Percentiles rank a stretch among this genome's conserved stretches.
These are phyloP conservation scores for Nibea coibor DNA, from an alignment of 2,113 vertebrate genomes.

Conservation along the genomic window DNA sequence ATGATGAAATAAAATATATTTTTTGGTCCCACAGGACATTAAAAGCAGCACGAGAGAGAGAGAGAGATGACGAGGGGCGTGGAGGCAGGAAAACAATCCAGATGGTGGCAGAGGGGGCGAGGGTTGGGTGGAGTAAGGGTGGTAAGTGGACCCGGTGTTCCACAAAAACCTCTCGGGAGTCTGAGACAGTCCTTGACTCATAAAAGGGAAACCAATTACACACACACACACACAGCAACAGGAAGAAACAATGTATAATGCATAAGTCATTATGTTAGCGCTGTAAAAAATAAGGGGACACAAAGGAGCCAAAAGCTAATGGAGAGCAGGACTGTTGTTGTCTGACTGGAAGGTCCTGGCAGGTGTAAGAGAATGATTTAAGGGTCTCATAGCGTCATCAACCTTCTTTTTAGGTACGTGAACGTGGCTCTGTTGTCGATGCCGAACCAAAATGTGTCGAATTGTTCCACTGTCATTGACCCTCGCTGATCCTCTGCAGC, in stretches of 20 bases:
- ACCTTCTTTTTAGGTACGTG: neutral
- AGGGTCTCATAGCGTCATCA: too few species aligned
- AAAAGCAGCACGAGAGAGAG: neutral
- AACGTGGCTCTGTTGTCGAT: neutral
- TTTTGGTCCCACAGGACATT: neutral
- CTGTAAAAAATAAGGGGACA: neutral
- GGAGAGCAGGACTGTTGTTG: neutral
- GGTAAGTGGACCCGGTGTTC: slow-evolving; percentile 44
- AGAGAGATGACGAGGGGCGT: neutral
- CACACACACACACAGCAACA: neutral
- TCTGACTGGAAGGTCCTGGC: neutral
- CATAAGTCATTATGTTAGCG: slow-evolving; percentile 26
- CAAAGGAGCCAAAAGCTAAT: slow-evolving; percentile 35
- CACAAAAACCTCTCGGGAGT: slow-evolving; percentile 47
- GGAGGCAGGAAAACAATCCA: slow-evolving; percentile 31
- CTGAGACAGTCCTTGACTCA: slow-evolving; percentile 18
- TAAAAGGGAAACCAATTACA: slow-evolving; percentile 28
- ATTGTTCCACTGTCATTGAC: slow-evolving; percentile 3
- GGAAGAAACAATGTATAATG: slow-evolving; percentile 52
- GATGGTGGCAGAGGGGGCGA: slow-evolving; percentile 14
- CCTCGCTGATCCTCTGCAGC: slow-evolving; percentile 59
- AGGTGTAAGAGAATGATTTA: neutral
- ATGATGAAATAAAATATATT: neutral
- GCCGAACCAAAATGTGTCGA: slow-evolving; percentile 9
- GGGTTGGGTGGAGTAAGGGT: neutral